Percentiles rank a stretch among this genome's conserved stretches.
Evolutionary conservation across 1,140 invertebrate species (phyloP).

Genomic region (Colletes gigas): DNA sequence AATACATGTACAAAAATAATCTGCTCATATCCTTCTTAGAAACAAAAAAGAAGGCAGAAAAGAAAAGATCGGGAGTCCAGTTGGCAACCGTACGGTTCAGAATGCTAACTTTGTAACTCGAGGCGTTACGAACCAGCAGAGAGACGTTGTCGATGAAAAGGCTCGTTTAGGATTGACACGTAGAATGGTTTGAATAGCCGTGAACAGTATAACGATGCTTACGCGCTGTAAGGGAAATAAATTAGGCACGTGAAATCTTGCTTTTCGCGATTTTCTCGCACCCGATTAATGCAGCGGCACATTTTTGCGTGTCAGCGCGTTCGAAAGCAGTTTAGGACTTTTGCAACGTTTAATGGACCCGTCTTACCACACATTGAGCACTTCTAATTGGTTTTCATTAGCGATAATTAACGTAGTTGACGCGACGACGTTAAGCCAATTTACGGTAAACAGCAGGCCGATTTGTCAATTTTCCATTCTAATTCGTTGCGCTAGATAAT

Average conservation of each 20-base stretch:
- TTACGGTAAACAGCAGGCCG: slow-evolving; percentile 33
- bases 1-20: no score
- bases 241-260: slow-evolving; percentile 25
- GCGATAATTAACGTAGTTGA: slow-evolving; percentile 56
- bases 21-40: no score
- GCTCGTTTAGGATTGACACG: no score
- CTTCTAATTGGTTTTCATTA: slow-evolving; percentile 64
- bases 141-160: no score
- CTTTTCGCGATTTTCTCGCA: slow-evolving; percentile 15
- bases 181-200: background rate
- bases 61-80: no score
- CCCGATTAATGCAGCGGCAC: slow-evolving; percentile 31
- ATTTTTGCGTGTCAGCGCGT: slow-evolving; percentile 25
- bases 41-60: no score
- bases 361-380: slow-evolving; percentile 34
- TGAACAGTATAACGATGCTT: no score
- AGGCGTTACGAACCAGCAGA: no score
- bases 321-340: slow-evolving; percentile 14
- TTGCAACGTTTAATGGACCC: slow-evolving; percentile 28
- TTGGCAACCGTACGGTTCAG: no score
- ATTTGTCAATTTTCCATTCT: slow-evolving; percentile 44
- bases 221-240: background rate
- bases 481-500: slow-evolving; percentile 20
- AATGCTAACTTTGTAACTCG: no score
- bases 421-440: slow-evolving; percentile 28